phyloP scores from a whole-genome alignment of 2,888 invertebrate species.

The Cheilosia variabilis region DNA sequence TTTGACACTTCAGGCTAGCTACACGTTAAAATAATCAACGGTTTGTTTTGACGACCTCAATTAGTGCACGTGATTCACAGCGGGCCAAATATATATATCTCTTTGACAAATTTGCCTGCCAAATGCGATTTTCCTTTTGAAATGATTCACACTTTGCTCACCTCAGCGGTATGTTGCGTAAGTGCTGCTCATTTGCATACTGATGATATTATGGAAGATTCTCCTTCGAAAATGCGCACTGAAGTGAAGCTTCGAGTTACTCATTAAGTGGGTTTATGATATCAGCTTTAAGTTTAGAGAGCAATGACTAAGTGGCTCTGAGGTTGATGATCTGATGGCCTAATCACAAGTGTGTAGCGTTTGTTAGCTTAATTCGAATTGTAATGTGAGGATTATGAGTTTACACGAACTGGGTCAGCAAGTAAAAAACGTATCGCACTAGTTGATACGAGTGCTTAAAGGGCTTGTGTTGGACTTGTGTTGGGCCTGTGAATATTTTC shows the following conservation, averaged over 20 bases:
- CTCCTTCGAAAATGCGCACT: constrained; percentile 22
- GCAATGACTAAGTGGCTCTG: constrained; percentile 31
- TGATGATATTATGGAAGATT: constrained; percentile 31
- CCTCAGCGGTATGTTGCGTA: constrained; percentile 20
- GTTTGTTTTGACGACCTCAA: not conserved
- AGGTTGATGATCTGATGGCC: constrained; percentile 49
- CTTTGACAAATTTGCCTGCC: not conserved
- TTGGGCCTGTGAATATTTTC: too few relatives aligned
- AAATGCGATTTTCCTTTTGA: constrained; percentile 6
- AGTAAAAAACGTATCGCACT: not conserved
- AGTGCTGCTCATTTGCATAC: constrained; percentile 39
- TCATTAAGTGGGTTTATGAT: constrained; percentile 57
- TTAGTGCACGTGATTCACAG: not conserved
- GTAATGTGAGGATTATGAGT: not conserved
- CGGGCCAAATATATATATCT: too few relatives aligned
- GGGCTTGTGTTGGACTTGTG: too few relatives aligned
- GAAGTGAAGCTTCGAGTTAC: constrained; percentile 42
- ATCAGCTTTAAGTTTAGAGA: constrained; percentile 37
- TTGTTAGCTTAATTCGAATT: constrained; percentile 15
- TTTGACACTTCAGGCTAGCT: not conserved
- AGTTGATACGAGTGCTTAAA: not conserved
- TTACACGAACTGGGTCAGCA: not conserved
- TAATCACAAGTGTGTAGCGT: constrained; percentile 18
- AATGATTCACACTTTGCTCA: constrained; percentile 37
- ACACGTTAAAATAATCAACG: too few relatives aligned